These are phyloP conservation scores for Stratiomys singularior DNA, from an alignment of 2,888 invertebrate species.

Conservation along the genomic window DNA sequence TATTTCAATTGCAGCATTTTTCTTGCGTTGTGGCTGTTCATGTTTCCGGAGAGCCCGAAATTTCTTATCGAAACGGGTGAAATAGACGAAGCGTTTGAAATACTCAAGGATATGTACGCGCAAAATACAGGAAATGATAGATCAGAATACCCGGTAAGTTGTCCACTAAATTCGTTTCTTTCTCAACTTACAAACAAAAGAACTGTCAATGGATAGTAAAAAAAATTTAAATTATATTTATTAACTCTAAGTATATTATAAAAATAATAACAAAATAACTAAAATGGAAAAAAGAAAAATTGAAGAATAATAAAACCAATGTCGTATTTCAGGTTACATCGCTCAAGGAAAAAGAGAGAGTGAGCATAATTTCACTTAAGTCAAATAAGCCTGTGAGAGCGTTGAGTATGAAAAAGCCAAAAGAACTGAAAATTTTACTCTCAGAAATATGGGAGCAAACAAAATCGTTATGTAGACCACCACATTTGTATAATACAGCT, in stretches of 20 bases:
- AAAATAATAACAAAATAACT: not conserved
- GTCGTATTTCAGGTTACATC: conserved; percentile 71
- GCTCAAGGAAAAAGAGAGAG: conserved; percentile 74
- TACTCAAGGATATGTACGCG: conserved; percentile 75
- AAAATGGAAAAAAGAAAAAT: too few species aligned
- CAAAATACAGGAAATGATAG: conserved; percentile 78
- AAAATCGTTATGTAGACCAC: conserved; percentile 77
- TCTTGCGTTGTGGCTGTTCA: conserved; percentile 72
- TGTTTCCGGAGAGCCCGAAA: conserved; percentile 85
- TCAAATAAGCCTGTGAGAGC: conserved; percentile 75
- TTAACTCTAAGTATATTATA: not conserved
- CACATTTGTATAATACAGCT: conserved; percentile 78
- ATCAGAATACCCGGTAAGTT: conserved; percentile 76
- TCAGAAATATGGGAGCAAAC: conserved; percentile 80
- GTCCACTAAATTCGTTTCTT: conserved; percentile 54
- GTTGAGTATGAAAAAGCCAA: conserved; percentile 76
- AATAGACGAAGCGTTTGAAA: conserved; percentile 77
- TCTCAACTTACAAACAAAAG: too few species aligned
- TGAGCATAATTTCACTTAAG: conserved; percentile 72
- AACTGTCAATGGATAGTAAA: too few species aligned
- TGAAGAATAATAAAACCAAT: not conserved
- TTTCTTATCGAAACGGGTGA: conserved; percentile 84
- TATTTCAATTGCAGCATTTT: conserved; percentile 56
- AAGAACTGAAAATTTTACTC: conserved; percentile 76
- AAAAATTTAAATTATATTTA: conserved; percentile 2